phyloP scores from a whole-genome alignment of 2,888 invertebrate species.

The Crioceris asparagi region DNA sequence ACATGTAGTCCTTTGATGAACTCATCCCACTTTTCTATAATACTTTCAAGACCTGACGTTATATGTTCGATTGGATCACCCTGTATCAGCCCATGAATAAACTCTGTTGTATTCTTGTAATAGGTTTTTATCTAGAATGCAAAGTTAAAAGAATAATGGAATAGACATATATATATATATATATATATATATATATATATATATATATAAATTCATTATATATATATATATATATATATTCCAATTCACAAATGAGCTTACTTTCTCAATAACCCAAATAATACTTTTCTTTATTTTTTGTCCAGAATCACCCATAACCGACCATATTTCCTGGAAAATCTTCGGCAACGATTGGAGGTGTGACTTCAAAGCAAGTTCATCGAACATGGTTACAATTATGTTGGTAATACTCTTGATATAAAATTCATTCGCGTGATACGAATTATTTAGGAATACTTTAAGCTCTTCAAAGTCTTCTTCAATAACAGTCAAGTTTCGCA shows the following conservation, averaged over 20 bases:
- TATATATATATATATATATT: too few relatives aligned
- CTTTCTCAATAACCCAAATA: slow-evolving; percentile 60
- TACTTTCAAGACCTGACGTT: slow-evolving; percentile 53
- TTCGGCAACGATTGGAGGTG: slow-evolving; percentile 71
- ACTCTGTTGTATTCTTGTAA: slow-evolving; percentile 58
- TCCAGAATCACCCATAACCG: slow-evolving; percentile 76
- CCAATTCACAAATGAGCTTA: slow-evolving; percentile 31
- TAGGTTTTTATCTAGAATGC: slow-evolving; percentile 52
- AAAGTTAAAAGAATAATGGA: too few relatives aligned
- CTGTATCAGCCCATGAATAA: slow-evolving; percentile 57
- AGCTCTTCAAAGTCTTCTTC: slow-evolving; percentile 63
- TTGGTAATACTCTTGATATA: slow-evolving; percentile 69
- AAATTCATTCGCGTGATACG: slow-evolving; percentile 73
- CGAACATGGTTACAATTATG: slow-evolving; percentile 57
- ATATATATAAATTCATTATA: too few relatives aligned
- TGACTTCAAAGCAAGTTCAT: slow-evolving; percentile 66
- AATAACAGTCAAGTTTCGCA: slow-evolving; percentile 58
- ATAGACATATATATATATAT: too few relatives aligned
- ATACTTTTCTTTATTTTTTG: slow-evolving; percentile 66
- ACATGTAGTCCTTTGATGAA: slow-evolving; percentile 70
- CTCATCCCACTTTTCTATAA: slow-evolving; percentile 67
- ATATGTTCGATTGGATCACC: slow-evolving; percentile 68
- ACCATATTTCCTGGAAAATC: slow-evolving; percentile 73
- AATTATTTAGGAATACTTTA: slow-evolving; percentile 59
- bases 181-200: too few relatives aligned